Conservation (phyloP, 2,113 vertebrate species). For the Melanerpes formicivorus region DNA sequence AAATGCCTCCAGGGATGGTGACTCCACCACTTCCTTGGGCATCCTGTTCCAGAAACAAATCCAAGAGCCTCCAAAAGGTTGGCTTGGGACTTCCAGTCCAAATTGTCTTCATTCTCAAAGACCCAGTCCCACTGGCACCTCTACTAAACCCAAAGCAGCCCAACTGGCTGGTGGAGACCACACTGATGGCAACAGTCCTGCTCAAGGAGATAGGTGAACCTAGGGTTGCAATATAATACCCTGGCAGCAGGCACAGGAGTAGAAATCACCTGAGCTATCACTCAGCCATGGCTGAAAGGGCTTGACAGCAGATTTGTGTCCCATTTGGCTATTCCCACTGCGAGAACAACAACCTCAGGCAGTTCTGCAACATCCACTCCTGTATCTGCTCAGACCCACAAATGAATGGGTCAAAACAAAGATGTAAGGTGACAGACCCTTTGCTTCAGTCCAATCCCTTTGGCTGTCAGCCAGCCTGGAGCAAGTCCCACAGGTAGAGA, state of each 20-base stretch:
- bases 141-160: neutral
- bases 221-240: neutral
- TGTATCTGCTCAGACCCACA: neutral
- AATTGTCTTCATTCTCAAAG: neutral
- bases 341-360: neutral
- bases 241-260: accelerated
- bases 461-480: neutral
- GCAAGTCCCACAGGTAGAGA: neutral
- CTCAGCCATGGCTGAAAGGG: neutral
- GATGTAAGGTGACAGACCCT: neutral
- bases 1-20: no score
- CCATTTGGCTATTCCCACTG: neutral
- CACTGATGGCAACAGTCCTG: neutral
- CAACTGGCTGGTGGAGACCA: neutral
- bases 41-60: neutral
- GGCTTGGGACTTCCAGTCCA: neutral
- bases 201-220: neutral
- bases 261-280: neutral
- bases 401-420: neutral
- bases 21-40: no score
- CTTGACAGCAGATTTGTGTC: neutral
- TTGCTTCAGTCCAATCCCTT: neutral
- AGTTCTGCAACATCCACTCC: neutral
- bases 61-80: neutral
- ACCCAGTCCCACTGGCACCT: neutral